A percentile compares a stretch with the other conserved stretches of the same genome.
phyloP scores from a whole-genome alignment of 2,797 vertebrate species.

The Dallia pectoralis region DNA sequence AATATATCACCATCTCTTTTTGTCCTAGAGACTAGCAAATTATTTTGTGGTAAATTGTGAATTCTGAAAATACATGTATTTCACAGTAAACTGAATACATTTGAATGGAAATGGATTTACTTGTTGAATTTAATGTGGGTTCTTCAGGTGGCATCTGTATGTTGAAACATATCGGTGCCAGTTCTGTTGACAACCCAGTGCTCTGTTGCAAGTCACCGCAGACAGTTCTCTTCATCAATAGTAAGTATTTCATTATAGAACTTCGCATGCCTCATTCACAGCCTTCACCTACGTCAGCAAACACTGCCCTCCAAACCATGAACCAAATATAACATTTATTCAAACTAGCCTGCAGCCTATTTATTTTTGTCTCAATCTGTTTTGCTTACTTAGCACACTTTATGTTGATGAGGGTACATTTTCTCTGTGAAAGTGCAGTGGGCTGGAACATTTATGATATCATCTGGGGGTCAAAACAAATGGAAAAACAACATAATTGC shows the following conservation, averaged over 20 bases:
- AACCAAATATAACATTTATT: not conserved
- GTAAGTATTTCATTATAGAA: not conserved
- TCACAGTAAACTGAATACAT: not conserved
- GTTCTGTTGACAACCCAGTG: not conserved
- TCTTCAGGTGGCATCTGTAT: not conserved
- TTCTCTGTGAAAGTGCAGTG: not conserved
- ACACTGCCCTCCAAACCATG: not conserved
- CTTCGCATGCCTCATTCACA: not conserved
- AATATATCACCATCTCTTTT: constrained; percentile 34
- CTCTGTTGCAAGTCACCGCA: not conserved
- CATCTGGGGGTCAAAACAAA: not conserved
- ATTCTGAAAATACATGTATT: constrained; percentile 15
- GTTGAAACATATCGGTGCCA: not conserved
- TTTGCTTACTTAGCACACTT: not conserved
- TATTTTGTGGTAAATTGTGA: constrained; percentile 32
- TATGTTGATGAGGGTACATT: not conserved
- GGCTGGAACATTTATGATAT: not conserved
- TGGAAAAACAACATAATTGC: not conserved
- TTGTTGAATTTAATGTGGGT: not conserved
- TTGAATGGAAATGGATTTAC: not conserved
- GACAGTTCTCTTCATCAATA: not conserved
- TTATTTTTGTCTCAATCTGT: not conserved
- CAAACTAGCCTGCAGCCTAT: not conserved
- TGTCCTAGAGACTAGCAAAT: constrained; percentile 46
- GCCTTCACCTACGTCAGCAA: not conserved